phyloP scores from a whole-genome alignment of 2,888 invertebrate species.

The Microctonus aethiopoides region DNA sequence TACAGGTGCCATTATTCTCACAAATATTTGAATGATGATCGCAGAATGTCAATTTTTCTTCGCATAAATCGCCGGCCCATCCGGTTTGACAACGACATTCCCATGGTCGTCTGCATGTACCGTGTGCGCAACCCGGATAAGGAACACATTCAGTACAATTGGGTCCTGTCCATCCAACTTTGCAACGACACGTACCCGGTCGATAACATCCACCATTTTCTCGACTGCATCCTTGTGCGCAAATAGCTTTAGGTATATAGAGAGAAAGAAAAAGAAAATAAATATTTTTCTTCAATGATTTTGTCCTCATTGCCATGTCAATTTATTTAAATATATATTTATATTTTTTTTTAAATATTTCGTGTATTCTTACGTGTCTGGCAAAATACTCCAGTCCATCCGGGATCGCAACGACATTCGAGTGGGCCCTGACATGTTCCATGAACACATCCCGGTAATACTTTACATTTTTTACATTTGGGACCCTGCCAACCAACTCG shows the following conservation, averaged over 20 bases:
- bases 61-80: conserved; percentile 92
- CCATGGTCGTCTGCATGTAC: conserved; percentile 87
- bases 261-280: too few relatives aligned
- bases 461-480: conserved; percentile 87
- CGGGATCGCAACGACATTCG: conserved; percentile 90
- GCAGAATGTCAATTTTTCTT: conserved; percentile 89
- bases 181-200: conserved; percentile 86
- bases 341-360: not conserved
- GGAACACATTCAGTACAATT: conserved; percentile 80
- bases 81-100: conserved; percentile 89
- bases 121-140: conserved; percentile 91
- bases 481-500: conserved; percentile 91
- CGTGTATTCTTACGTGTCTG: conserved; percentile 79
- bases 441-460: conserved; percentile 89
- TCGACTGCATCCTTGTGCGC: conserved; percentile 83
- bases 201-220: conserved; percentile 86
- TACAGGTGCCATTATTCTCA: conserved; percentile 84
- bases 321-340: not conserved
- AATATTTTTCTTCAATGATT: not conserved
- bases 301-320: not conserved
- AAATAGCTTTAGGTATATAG: conserved; percentile 86
- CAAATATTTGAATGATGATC: conserved; percentile 81
- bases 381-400: conserved; percentile 90
- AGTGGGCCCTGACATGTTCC: conserved; percentile 90
- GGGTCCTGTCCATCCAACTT: conserved; percentile 88